Evolutionary conservation across 2,797 vertebrate genomes (phyloP).

Genomic region (Botia almorhae): DNA sequence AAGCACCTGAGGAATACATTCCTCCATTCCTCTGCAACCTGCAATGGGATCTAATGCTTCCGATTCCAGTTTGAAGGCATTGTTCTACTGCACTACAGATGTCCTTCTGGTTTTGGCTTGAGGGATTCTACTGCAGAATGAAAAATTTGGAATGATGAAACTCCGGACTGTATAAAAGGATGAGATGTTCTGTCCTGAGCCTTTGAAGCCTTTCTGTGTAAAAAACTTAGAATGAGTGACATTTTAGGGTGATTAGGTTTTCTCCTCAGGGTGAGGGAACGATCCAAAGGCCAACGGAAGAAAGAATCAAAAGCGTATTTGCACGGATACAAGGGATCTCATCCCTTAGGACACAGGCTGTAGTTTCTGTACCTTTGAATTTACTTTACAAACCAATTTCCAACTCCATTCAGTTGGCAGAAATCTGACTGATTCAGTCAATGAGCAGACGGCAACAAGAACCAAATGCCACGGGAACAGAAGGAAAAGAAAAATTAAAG

Average conservation of each 20-base stretch:
- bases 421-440: not conserved
- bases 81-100: not conserved
- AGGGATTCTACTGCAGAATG: not conserved
- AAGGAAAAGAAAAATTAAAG: not conserved
- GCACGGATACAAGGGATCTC: not conserved
- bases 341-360: not conserved
- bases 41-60: not conserved
- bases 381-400: not conserved
- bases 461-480: conserved; percentile 2
- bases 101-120: not conserved
- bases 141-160: not conserved
- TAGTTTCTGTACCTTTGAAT: not conserved
- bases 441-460: conserved; percentile 3
- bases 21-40: not conserved
- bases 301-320: not conserved
- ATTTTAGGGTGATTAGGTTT: conserved; percentile 6
- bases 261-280: conserved; percentile 12
- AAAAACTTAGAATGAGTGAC: not conserved
- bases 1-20: not conserved
- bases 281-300: not conserved
- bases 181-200: not conserved
- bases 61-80: not conserved
- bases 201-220: not conserved
- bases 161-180: not conserved
- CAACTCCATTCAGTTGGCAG: not conserved